Conservation (phyloP, 2,888 invertebrate genomes). For the Tetranychus piercei region DNA sequence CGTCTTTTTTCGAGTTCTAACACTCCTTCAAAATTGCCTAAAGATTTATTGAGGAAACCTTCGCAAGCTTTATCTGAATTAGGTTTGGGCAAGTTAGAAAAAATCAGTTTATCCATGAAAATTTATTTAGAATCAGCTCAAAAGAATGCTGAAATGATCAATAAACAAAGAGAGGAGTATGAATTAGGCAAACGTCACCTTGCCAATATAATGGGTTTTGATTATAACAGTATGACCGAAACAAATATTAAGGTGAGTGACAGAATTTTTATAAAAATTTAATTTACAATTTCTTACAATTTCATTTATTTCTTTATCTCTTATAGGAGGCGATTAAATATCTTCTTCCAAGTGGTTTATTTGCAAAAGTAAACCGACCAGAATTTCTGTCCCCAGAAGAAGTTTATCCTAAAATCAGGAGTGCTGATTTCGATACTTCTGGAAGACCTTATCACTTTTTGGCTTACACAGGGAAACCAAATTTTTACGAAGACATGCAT, state of each 20-base stretch:
- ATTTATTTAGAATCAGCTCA: conserved; percentile 63
- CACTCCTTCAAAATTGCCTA: background rate
- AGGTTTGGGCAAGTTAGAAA: conserved; percentile 28
- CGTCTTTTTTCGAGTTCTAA: too few species aligned
- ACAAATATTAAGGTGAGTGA: conserved; percentile 59
- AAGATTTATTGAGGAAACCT: background rate
- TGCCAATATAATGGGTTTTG: conserved; percentile 96
- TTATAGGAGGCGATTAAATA: conserved; percentile 67
- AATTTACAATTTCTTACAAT: conserved; percentile 22
- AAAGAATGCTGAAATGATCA: conserved; percentile 65
- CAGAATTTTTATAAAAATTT: background rate
- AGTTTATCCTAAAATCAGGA: conserved; percentile 58
- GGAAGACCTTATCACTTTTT: conserved; percentile 77
- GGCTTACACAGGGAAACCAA: conserved; percentile 75
- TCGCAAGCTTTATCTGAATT: background rate
- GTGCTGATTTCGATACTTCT: conserved; percentile 69
- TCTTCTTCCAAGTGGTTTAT: conserved; percentile 85
- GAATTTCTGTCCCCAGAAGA: conserved; percentile 66
- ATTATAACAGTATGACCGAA: conserved; percentile 70
- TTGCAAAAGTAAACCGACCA: conserved; percentile 61
- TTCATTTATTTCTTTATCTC: conserved; percentile 19
- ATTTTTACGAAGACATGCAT: conserved; percentile 47
- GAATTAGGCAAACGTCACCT: conserved; percentile 82
- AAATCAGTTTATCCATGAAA: conserved; percentile 69
- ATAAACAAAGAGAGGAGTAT: conserved; percentile 55